A percentile compares a stretch with the other conserved stretches of the same genome.
These are phyloP conservation scores for Zosterops hypoxanthus DNA, from an alignment of 2,113 vertebrate species.

Conservation along the genomic window DNA sequence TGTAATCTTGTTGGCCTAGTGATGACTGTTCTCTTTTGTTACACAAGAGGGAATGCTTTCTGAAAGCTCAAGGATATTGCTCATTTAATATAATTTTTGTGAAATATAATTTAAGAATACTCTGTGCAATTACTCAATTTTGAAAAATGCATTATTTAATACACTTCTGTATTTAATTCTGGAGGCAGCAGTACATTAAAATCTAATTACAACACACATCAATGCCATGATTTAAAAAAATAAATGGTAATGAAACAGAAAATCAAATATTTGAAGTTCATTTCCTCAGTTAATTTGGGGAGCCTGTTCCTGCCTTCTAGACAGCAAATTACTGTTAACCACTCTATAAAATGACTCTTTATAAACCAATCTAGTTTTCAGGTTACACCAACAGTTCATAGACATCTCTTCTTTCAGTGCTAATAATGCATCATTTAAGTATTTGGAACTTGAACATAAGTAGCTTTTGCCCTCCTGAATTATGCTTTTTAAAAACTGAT, in stretches of 20 bases:
- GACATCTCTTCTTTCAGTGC: not conserved
- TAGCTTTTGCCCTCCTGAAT: not conserved
- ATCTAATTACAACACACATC: not conserved
- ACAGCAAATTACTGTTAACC: not conserved
- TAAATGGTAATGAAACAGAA: not conserved
- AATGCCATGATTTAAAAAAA: not conserved
- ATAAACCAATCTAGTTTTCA: not conserved
- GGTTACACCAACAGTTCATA: not conserved
- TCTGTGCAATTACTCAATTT: not conserved
- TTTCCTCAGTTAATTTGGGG: not conserved
- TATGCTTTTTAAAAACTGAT: not conserved
- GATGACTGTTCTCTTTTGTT: not conserved
- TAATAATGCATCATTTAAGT: not conserved
- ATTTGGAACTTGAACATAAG: not conserved
- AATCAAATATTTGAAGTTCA: not conserved
- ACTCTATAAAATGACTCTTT: not conserved
- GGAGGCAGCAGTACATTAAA: not conserved
- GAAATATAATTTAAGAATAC: not conserved
- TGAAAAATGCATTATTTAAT: not conserved
- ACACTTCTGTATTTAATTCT: not conserved
- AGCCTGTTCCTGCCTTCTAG: not conserved
- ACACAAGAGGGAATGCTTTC: not conserved
- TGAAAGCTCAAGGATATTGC: not conserved
- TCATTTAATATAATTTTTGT: not conserved
- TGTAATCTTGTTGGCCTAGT: fast-evolving